A percentile compares a stretch with the other conserved stretches of the same genome.
phyloP scores from a whole-genome alignment of 2,888 invertebrate species.

The Cylloceria caligata region DNA sequence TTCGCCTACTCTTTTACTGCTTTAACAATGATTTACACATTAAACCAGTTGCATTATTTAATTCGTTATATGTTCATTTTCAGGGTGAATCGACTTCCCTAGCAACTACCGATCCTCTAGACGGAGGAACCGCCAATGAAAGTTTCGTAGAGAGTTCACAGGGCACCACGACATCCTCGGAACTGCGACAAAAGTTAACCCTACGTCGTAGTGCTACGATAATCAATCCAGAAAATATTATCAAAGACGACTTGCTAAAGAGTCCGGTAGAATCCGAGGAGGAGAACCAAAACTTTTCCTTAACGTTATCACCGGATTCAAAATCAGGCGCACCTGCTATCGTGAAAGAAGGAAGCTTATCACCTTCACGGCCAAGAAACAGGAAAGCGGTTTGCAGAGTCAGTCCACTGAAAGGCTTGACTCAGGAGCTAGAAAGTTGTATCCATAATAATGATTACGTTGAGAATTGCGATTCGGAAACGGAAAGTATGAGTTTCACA shows the following conservation, averaged over 20 bases:
- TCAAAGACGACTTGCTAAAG: neutral
- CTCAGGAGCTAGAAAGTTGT: conserved; percentile 45
- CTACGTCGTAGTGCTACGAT: neutral
- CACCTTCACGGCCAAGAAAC: neutral
- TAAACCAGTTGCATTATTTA: too few species aligned
- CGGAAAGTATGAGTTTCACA: conserved; percentile 49
- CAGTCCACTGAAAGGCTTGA: conserved; percentile 21
- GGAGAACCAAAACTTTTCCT: conserved; percentile 17
- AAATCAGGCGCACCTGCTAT: neutral
- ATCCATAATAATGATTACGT: conserved; percentile 54
- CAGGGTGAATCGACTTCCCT: conserved; percentile 32
- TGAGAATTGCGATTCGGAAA: conserved; percentile 46
- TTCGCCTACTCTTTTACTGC: too few species aligned
- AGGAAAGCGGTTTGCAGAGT: neutral
- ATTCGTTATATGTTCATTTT: neutral
- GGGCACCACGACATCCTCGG: conserved; percentile 14
- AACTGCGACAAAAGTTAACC: conserved; percentile 28
- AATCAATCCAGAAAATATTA: neutral
- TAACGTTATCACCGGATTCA: conserved; percentile 13
- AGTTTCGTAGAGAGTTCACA: conserved; percentile 57
- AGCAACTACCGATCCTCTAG: neutral
- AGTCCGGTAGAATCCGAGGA: conserved; percentile 21
- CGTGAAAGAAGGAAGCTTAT: neutral
- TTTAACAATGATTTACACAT: too few species aligned
- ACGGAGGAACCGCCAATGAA: neutral